Evolutionary conservation across 1,140 invertebrate species (phyloP), one percentile per base, ranked within the genome.

Genomic region (Mactra quadrangularis): DNA sequence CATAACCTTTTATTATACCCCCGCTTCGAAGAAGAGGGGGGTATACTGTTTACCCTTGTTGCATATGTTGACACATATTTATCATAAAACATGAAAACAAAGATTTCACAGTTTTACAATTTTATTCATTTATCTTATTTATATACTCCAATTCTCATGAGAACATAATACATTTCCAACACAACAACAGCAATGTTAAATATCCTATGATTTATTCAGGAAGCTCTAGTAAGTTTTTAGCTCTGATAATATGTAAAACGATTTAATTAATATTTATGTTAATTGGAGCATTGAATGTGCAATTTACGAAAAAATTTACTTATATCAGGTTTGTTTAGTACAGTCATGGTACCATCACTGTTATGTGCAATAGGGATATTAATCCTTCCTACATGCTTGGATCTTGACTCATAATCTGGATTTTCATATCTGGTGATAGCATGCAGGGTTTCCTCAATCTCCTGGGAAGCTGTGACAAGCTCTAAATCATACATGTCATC

Each of bases 381-480:
- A 50, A 50, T n/a, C n/a, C 11, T n/a, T 13, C n/a, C 47, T 11
- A 50, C n/a, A n/a, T 13, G 11, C 11, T 50, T 13, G n/a, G 47
- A 50, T n/a, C 11, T 50, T 11, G 47, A 50, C n/a, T 50, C 47
- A 13, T 50, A 11, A n/a, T n/a, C n/a, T 13, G 11, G 47, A 13
- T 50, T 50, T 11, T 50, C n/a, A 11, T 50, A 11, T 13, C n/a
- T 13, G n/a, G 47, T n/a, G 47, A 50, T 50, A 50, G 47, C n/a
- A n/a, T 50, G 11, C 47, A 50, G n/a, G n/a, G 47, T n/a, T 50
- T 11, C 47, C 47, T 50, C 47, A 13, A 50, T 50, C n/a, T 50
- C 47, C n/a, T 50, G 47, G n/a, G n/a, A 50, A 13, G 47, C 47
- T 57, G 47, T n/a, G n/a, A n/a, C 47, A 50, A 50, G 47, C n/a